These are phyloP conservation scores for Diaperis boleti DNA, from an alignment of 2,888 invertebrate species.

Conservation along the genomic window DNA sequence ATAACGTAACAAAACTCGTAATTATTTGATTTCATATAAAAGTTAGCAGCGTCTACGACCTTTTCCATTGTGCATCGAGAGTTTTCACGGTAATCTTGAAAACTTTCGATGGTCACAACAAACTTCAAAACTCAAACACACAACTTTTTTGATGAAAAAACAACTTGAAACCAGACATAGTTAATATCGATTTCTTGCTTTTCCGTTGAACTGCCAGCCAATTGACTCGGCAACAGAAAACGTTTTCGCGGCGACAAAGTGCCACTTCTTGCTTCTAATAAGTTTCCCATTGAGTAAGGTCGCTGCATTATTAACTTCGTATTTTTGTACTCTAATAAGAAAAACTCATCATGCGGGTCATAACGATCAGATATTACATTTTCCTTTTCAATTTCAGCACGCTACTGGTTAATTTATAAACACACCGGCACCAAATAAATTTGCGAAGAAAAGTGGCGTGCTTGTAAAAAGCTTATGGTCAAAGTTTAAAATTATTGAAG, in stretches of 20 bases:
- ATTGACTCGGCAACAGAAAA: no score
- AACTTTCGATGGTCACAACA: no score
- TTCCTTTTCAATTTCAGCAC: not conserved
- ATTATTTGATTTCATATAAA: no score
- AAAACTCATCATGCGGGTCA: slow-evolving; percentile 9
- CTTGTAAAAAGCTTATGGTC: slow-evolving; percentile 5
- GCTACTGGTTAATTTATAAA: slow-evolving; percentile 7
- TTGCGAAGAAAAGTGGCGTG: not conserved
- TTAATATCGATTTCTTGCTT: no score
- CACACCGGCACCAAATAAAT: slow-evolving; percentile 12
- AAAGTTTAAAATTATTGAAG: slow-evolving; percentile 25
- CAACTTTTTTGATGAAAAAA: no score
- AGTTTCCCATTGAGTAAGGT: slow-evolving; percentile 16
- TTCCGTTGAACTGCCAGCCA: no score
- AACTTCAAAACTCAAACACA: no score
- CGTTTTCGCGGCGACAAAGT: slow-evolving; percentile 3
- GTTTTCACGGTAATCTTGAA: no score
- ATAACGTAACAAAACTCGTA: no score
- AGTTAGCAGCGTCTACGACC: no score
- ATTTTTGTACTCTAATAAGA: slow-evolving; percentile 12
- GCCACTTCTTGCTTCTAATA: slow-evolving; percentile 13
- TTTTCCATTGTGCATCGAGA: no score
- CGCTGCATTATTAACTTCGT: slow-evolving; percentile 27
- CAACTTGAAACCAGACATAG: no score
- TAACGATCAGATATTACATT: slow-evolving; percentile 8